These are phyloP conservation scores for Maccullochella peelii DNA, from an alignment of 2,113 vertebrate genomes.

Conservation along the genomic window DNA sequence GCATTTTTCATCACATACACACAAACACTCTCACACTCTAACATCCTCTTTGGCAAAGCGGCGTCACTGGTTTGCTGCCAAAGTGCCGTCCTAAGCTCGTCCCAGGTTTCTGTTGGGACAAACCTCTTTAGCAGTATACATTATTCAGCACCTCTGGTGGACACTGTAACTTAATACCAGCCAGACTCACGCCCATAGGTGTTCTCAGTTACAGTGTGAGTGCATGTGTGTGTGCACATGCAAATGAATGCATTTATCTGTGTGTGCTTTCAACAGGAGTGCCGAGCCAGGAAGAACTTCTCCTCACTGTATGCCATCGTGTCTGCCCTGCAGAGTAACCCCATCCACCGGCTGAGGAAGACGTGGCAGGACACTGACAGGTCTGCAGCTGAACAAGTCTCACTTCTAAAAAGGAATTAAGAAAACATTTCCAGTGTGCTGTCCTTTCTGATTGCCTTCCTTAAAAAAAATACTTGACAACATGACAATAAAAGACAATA, in stretches of 20 bases:
- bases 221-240: conserved; percentile 6
- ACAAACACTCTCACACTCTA: conserved; percentile 1
- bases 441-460: not conserved
- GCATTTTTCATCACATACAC: conserved; percentile 14
- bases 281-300: conserved; percentile 90
- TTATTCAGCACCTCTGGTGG: conserved; percentile 56
- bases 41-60: conserved; percentile 20
- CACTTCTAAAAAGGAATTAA: not conserved
- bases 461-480: not conserved
- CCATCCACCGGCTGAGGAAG: conserved; percentile 89
- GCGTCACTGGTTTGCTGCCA: conserved; percentile 32
- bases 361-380: conserved; percentile 92
- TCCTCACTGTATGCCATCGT: conserved; percentile 92
- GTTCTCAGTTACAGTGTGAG: conserved; percentile 47
- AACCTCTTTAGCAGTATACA: conserved; percentile 50
- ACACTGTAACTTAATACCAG: conserved; percentile 44
- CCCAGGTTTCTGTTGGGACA: conserved; percentile 34
- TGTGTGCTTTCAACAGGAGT: conserved; percentile 83
- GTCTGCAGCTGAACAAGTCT: conserved; percentile 67
- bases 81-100: not conserved
- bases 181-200: conserved; percentile 33
- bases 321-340: conserved; percentile 90
- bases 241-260: not conserved
- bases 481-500: not conserved
- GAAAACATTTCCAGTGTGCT: not conserved